Conservation (phyloP, 2,113 vertebrate species). For the Candoia aspera region DNA sequence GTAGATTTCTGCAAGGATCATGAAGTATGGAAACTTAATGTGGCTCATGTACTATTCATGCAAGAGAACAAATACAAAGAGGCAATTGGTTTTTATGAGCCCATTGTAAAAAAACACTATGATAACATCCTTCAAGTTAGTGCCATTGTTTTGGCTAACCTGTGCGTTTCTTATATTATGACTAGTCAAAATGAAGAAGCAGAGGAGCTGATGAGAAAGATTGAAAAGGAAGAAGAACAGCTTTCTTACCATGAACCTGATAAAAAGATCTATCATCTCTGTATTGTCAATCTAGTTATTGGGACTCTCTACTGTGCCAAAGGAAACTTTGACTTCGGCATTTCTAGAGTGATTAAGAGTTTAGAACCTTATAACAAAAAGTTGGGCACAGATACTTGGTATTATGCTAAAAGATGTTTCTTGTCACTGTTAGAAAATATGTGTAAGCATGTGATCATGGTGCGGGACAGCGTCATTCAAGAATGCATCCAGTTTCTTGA, state of each 20-base stretch:
- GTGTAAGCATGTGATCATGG: constrained; percentile 92
- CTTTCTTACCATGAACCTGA: constrained; percentile 88
- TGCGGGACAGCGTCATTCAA: constrained; percentile 83
- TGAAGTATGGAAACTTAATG: constrained; percentile 93
- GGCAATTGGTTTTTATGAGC: constrained; percentile 93
- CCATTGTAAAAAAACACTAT: constrained; percentile 95
- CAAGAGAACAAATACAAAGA: constrained; percentile 96
- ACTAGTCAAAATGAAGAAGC: constrained; percentile 95
- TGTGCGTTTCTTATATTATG: constrained; percentile 96
- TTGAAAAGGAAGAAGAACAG: constrained; percentile 95
- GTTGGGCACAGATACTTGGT: constrained; percentile 95
- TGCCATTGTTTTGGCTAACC: constrained; percentile 92
- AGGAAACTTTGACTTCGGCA: constrained; percentile 96
- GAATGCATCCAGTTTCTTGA: constrained; percentile 94
- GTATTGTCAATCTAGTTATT: constrained; percentile 97
- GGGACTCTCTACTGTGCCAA: constrained; percentile 96
- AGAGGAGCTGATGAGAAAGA: constrained; percentile 95
- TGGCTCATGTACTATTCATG: constrained; percentile 97
- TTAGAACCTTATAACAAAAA: constrained; percentile 96
- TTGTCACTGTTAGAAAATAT: constrained; percentile 95
- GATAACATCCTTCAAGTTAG: constrained; percentile 90
- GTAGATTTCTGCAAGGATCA: constrained; percentile 92
- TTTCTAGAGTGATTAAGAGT: constrained; percentile 95
- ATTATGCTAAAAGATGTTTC: constrained; percentile 95
- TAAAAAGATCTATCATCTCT: constrained; percentile 93